phyloP scores from a whole-genome alignment of 2,888 invertebrate genomes.

The Eristalis arbustorum region DNA sequence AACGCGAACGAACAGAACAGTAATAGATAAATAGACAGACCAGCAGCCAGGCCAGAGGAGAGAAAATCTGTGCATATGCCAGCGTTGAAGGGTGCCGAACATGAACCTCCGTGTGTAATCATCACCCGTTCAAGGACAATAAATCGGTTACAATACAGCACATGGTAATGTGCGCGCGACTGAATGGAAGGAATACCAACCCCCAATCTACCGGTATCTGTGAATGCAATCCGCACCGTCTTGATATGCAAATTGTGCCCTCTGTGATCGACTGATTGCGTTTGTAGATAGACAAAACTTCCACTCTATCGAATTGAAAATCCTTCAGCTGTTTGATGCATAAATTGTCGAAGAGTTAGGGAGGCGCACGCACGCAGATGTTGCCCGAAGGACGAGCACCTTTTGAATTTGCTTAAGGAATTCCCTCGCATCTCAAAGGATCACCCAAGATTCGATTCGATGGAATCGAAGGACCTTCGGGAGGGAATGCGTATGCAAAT shows the following conservation, averaged over 20 bases:
- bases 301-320: slow-evolving; percentile 50
- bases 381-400: slow-evolving; percentile 52
- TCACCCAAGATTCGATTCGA: slow-evolving; percentile 31
- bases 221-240: slow-evolving; percentile 55
- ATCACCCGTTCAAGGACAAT: slow-evolving; percentile 68
- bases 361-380: slow-evolving; percentile 56
- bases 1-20: background rate
- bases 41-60: background rate
- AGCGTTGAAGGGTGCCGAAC: slow-evolving; percentile 11
- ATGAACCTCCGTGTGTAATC: slow-evolving; percentile 39
- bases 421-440: slow-evolving; percentile 51
- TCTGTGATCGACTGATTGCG: slow-evolving; percentile 59
- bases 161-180: slow-evolving; percentile 35
- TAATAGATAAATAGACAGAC: background rate
- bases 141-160: slow-evolving; percentile 53
- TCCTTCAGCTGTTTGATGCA: slow-evolving; percentile 61
- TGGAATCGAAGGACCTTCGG: background rate
- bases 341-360: slow-evolving; percentile 39
- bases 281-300: slow-evolving; percentile 51
- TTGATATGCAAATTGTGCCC: slow-evolving; percentile 63
- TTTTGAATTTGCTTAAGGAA: slow-evolving; percentile 36
- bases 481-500: slow-evolving; percentile 45
- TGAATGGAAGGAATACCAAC: background rate
- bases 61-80: slow-evolving; percentile 46
- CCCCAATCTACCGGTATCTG: background rate